phyloP scores from a whole-genome alignment of 2,888 invertebrate species.

The Hirtodrosophila histrioides region DNA sequence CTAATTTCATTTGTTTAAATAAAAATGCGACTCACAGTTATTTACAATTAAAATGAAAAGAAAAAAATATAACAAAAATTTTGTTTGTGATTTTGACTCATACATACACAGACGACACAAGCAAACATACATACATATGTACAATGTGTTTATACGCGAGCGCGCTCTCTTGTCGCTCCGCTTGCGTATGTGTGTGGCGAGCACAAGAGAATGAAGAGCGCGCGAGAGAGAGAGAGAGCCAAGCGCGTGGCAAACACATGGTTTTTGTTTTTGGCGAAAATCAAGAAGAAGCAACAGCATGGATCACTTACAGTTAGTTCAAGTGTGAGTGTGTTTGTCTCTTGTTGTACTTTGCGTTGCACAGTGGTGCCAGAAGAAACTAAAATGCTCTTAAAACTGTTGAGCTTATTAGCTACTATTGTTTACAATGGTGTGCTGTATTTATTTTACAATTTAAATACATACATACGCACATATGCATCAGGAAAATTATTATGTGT shows the following conservation, averaged over 20 bases:
- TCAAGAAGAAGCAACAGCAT: conserved; percentile 42
- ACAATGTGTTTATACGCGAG: not conserved
- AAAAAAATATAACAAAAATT: conserved; percentile 25
- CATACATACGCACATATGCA: not conserved
- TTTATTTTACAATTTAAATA: too few species aligned
- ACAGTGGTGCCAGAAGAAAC: conserved; percentile 8
- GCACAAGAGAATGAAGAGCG: conserved; percentile 12
- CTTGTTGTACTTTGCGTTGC: conserved; percentile 37
- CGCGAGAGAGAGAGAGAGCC: conserved; percentile 27
- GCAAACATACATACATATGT: not conserved
- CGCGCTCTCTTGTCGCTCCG: conserved; percentile 18
- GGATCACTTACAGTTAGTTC: conserved; percentile 53
- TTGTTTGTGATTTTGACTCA: conserved; percentile 39
- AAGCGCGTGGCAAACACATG: conserved; percentile 78
- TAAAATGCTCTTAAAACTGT: too few species aligned
- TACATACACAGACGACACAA: conserved; percentile 19
- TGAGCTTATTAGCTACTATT: too few species aligned
- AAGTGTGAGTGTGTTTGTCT: conserved; percentile 25
- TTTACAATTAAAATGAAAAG: conserved; percentile 38
- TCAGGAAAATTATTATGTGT: too few species aligned
- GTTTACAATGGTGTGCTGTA: too few species aligned
- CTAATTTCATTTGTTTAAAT: conserved; percentile 39
- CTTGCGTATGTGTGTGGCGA: not conserved
- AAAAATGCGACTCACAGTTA: conserved; percentile 41
- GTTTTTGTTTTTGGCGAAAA: conserved; percentile 77